Percentiles rank a stretch among this genome's conserved stretches.
Evolutionary conservation across 1,140 invertebrate genomes (phyloP).

Genomic region (Phymorhynchus buccinoides): DNA sequence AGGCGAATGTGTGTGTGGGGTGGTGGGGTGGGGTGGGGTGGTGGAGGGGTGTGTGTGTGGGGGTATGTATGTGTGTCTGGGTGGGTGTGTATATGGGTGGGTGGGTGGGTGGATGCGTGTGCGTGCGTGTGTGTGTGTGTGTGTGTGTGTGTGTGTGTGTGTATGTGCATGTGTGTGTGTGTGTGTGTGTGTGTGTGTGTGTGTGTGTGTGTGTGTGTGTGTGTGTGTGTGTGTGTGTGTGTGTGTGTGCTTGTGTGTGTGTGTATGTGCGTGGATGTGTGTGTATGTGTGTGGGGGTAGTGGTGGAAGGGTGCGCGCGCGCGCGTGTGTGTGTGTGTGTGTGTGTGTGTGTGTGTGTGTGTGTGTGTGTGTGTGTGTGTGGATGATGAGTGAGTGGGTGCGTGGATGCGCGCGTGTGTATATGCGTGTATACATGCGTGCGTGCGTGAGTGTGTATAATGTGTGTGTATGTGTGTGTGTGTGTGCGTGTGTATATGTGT

Average conservation of each 20-base stretch:
- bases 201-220: constrained; percentile 26
- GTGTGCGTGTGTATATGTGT: neutral
- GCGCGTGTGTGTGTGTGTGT: constrained; percentile 15
- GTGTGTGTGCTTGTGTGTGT: neutral
- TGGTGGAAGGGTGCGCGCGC: neutral
- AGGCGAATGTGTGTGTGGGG: too few species aligned
- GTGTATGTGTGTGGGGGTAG: constrained; percentile 1
- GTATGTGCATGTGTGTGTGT: constrained; percentile 1
- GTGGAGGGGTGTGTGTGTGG: too few species aligned
- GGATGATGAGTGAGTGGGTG: neutral
- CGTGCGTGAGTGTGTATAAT: neutral
- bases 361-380: constrained; percentile 15
- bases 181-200: constrained; percentile 22
- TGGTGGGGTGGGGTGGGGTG: too few species aligned
- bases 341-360: constrained; percentile 17
- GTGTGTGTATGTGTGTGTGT: neutral
- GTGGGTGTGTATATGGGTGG: too few species aligned
- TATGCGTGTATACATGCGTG: constrained; percentile 5
- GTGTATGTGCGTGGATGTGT: neutral
- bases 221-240: constrained; percentile 26
- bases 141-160: constrained; percentile 4
- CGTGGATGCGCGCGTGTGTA: constrained; percentile 14
- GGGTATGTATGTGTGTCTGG: too few species aligned
- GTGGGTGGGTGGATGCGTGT: too few species aligned
- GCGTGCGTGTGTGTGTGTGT: too few species aligned